Percentiles rank a stretch among this genome's conserved stretches.
These are phyloP conservation scores for Tragelaphus buxtoni DNA, from an alignment of 2,113 vertebrate species.

Conservation along the genomic window DNA sequence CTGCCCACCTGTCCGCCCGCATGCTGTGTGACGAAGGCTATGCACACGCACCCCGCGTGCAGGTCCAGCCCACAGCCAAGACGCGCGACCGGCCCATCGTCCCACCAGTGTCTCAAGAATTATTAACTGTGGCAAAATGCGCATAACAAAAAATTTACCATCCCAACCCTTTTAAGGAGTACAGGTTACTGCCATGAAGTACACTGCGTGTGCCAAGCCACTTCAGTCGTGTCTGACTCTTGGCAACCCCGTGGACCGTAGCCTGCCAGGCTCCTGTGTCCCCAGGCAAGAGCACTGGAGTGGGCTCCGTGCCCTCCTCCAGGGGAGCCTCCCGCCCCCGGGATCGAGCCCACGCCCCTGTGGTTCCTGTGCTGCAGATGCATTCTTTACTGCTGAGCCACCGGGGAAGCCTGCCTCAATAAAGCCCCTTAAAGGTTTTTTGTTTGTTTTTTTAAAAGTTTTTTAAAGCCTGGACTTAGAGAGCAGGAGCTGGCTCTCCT, in stretches of 20 bases:
- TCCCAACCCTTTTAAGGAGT: not conserved
- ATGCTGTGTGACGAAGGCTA: accelerated
- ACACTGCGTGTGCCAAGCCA: not conserved
- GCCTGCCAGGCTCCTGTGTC: not conserved
- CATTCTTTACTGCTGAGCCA: not conserved
- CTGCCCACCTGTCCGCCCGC: accelerated
- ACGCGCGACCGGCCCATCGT: accelerated
- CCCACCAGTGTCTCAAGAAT: no score
- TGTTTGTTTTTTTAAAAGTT: not conserved
- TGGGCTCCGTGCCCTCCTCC: not conserved
- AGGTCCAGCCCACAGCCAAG: not conserved
- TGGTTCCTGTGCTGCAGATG: not conserved
- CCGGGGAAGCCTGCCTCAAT: not conserved
- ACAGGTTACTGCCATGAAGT: not conserved
- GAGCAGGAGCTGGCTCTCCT: not conserved
- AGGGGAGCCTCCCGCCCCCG: not conserved
- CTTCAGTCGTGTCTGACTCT: not conserved
- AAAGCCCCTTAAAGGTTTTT: not conserved
- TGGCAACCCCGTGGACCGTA: not conserved
- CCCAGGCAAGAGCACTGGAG: not conserved
- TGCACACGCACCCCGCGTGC: accelerated
- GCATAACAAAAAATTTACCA: not conserved
- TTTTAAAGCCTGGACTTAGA: not conserved
- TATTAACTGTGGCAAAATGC: not conserved
- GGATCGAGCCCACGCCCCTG: accelerated